Evolutionary conservation across 2,113 vertebrate species (phyloP), one percentile per base, ranked within the genome.

Genomic region (Holacanthus passer): DNA sequence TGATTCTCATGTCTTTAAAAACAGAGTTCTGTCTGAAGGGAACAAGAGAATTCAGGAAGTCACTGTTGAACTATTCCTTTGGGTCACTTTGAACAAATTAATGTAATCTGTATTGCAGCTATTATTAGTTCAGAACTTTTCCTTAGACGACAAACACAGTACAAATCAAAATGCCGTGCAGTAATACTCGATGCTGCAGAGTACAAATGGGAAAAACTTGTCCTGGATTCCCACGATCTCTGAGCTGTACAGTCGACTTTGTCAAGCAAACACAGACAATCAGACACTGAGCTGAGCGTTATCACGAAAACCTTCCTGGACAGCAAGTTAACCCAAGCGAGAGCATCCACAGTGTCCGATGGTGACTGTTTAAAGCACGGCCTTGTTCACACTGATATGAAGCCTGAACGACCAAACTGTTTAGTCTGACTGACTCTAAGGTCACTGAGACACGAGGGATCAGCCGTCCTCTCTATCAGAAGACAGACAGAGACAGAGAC

Each of bases 371-470:
- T 45, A 86, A 82, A 81, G 70, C 66, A 50, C 41, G 6, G 72
- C 77, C 81, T 83, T 78, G 84, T 83, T 74, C 59, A 53, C 27
- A 50, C 27, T 37, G 77, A 64, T 37, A n/a, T 3, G 32, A 0
- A 73, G 69, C 68, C 77, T 47, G 47, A 71, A 52, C 2, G 45
- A 62, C 79, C 60, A 43, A 70, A 80, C 55, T 43, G 63, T 79
- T 62, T 17, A 5, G 59, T 67, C 73, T 90, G 73, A 62, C 59
- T 72, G 60, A 67, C 77, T 70, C 47, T 56, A 77, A 82, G 84
- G 74, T 68, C 71, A 45, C 3, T 16, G 48, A 65, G 64, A 41
- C 5, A 27, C 2, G 50, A 17, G 32, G 47, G 12, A 47, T 53
- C 39, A 17, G 53, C n/a, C 32, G 24, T 19, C 39, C 7, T 66